Percentiles rank a stretch among this genome's conserved stretches.
phyloP scores from a whole-genome alignment of 2,888 invertebrate genomes.

The Tipula confusa region DNA sequence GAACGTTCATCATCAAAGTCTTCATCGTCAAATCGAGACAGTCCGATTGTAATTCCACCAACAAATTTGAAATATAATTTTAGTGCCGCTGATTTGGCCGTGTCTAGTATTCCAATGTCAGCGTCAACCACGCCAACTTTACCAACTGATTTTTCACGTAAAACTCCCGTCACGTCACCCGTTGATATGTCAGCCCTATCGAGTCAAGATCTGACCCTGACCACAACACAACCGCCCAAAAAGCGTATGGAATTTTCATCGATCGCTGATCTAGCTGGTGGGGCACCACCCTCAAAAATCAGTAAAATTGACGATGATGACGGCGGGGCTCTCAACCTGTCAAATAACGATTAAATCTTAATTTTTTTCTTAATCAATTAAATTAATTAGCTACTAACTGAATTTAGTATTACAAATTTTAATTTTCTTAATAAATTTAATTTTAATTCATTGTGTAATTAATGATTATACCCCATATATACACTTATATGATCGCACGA shows the following conservation, averaged over 20 bases:
- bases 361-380: not conserved
- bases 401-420: not conserved
- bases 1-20: slow-evolving; percentile 48
- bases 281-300: slow-evolving; percentile 56
- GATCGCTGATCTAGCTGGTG: slow-evolving; percentile 47
- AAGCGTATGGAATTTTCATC: slow-evolving; percentile 51
- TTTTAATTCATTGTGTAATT: not conserved
- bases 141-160: slow-evolving; percentile 45
- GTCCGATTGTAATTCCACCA: slow-evolving; percentile 33
- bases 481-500: not conserved
- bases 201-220: not conserved
- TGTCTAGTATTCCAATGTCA: slow-evolving; percentile 47
- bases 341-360: slow-evolving; percentile 43
- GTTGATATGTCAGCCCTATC: slow-evolving; percentile 41
- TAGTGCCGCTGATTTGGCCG: slow-evolving; percentile 50
- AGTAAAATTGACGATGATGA: slow-evolving; percentile 55
- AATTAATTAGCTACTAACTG: not conserved
- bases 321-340: slow-evolving; percentile 44
- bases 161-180: slow-evolving; percentile 46
- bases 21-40: slow-evolving; percentile 37
- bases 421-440: not conserved
- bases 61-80: slow-evolving; percentile 47
- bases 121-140: slow-evolving; percentile 42
- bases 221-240: slow-evolving; percentile 45
- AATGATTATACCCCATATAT: too few relatives aligned